Conservation (phyloP, 2,888 invertebrate species). For the Esperia sulphurella region DNA sequence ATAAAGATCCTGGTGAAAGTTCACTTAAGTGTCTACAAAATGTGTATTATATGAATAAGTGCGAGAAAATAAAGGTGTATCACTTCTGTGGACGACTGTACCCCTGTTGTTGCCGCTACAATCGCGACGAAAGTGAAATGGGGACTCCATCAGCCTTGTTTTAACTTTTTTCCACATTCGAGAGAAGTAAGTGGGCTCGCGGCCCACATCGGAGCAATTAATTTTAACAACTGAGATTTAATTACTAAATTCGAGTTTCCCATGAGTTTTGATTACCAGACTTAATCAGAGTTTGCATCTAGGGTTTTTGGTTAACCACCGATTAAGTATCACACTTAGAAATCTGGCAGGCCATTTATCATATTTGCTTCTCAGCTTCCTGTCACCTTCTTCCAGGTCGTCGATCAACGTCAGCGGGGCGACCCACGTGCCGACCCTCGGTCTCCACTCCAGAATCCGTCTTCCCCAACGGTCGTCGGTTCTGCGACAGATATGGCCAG, state of each 20-base stretch:
- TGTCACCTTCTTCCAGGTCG: too few species aligned
- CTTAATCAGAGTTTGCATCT: too few species aligned
- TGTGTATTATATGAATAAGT: background rate
- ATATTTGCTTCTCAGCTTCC: too few species aligned
- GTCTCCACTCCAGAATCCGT: too few species aligned
- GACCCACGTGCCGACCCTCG: too few species aligned
- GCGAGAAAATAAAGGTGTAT: background rate
- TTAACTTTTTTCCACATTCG: slow-evolving; percentile 15
- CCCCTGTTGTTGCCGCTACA: slow-evolving; percentile 22
- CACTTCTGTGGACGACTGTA: slow-evolving; percentile 1
- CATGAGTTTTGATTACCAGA: too few species aligned
- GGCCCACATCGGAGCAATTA: background rate
- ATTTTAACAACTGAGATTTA: background rate
- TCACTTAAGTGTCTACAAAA: background rate
- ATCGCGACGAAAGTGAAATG: slow-evolving; percentile 38
- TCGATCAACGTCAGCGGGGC: too few species aligned
- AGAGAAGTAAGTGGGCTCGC: slow-evolving; percentile 8
- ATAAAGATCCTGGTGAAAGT: background rate
- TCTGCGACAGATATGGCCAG: too few species aligned
- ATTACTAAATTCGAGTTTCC: background rate
- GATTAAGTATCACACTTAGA: too few species aligned
- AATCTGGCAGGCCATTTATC: too few species aligned
- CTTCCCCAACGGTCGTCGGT: too few species aligned
- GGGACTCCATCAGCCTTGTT: slow-evolving; percentile 2
- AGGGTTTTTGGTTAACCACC: too few species aligned